Base-by-base conservation (phyloP, 2,113 vertebrate species). In the Tamias sibiricus region DNA sequence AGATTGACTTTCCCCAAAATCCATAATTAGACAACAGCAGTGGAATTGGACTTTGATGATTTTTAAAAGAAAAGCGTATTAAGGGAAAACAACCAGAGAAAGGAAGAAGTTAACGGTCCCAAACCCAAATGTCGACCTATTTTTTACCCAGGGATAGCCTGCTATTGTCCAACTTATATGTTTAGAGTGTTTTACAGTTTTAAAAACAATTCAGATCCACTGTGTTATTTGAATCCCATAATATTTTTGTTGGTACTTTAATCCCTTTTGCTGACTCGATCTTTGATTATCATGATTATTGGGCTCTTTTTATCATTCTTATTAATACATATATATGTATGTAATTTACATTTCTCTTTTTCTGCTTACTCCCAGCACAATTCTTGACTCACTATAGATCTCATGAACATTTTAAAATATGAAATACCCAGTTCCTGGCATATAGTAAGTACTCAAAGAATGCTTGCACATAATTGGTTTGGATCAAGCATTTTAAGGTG, bases 401-500 rank as follows among this genome's bases (percentile, higher is more conserved):
- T 62, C 71, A 49, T 57, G 59, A 94, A 77, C 44, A 84, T 86
- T 44, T 57, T 69, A 71, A 30, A 92, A 69, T 87, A 84, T 52
- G 17, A 96, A 97, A 77, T 52, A 77, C 42, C 2, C 26, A 77
- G 17, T 24, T 28, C 72, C 59, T 82, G 37, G 20, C 10, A 84
- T 77, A 81, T 8, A 94, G 52, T 83, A 85, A 40, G 6, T 37
- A 57, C 42, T 96, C 32, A 95, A 75, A 89, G 94, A 88, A 19
- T 90, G 30, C 54, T 57, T 79, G 75, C 26, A 28, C 57, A 19
- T 72, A 87, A 95, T 62, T 90, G 40, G 44, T 95, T 93, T 87
- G n/a, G 75, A 83, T 80, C 28, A 96, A 95, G 40, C n/a, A 90
- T 89, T 94, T 91, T 90, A 86, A 85, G 59, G 11, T 94, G 93